Conservation (phyloP, 2,797 vertebrate genomes). For the Hybognathus amarus region DNA sequence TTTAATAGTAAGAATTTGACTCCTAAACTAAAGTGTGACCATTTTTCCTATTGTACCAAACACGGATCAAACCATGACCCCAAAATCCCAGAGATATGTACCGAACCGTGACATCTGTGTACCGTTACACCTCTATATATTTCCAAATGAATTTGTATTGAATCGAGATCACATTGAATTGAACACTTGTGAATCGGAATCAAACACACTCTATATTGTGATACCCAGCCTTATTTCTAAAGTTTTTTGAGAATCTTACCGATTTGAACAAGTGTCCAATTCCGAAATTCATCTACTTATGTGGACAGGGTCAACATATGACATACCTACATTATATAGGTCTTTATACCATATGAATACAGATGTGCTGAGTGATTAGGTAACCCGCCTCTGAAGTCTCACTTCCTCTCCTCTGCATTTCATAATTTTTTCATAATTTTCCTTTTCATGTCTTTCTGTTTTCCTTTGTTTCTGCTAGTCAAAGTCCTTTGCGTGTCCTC, state of each 20-base stretch:
- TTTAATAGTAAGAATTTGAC: no score
- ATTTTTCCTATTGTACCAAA: no score
- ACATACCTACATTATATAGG: neutral
- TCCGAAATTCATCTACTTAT: neutral
- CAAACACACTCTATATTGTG: no score
- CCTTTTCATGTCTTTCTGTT: neutral
- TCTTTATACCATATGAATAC: neutral
- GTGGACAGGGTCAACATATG: neutral
- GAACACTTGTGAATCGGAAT: neutral
- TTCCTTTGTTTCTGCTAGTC: neutral
- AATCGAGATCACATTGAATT: neutral
- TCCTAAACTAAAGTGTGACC: no score
- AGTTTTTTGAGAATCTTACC: neutral
- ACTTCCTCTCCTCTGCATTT: neutral
- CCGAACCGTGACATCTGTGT: no score
- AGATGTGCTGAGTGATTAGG: slow-evolving; percentile 23
- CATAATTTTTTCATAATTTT: neutral
- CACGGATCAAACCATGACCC: no score
- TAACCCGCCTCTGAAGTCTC: neutral
- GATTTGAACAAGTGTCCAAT: neutral
- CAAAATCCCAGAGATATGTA: no score
- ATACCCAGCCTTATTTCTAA: neutral
- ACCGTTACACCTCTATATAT: no score
- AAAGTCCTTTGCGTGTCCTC: neutral
- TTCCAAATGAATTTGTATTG: neutral